A percentile compares a stretch with the other conserved stretches of the same genome.
phyloP scores from a whole-genome alignment of 2,888 invertebrate species.

The Dynastes tityus region DNA sequence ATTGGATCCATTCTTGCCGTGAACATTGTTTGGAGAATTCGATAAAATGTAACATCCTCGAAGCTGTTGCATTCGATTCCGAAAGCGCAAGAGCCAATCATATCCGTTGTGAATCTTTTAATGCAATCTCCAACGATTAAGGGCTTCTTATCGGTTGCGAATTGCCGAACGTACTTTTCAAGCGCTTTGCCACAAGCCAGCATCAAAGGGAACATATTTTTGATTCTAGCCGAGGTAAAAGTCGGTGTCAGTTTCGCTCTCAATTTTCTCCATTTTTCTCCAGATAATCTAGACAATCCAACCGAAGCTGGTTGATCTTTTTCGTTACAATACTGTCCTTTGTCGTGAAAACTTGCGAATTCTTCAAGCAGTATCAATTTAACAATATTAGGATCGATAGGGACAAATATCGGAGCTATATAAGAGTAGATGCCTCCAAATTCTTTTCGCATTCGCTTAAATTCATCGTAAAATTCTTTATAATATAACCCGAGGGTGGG shows the following conservation, averaged over 20 bases:
- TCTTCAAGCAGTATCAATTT: conserved; percentile 38
- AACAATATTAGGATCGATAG: conserved; percentile 17
- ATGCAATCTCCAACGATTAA: conserved; percentile 27
- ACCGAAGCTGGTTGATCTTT: conserved; percentile 41
- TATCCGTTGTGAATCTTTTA: conserved; percentile 30
- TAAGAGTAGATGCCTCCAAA: conserved; percentile 44
- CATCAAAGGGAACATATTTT: conserved; percentile 40
- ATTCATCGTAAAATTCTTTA: conserved; percentile 38
- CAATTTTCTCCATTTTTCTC: conserved; percentile 36
- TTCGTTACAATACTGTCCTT: conserved; percentile 41
- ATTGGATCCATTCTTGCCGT: not conserved
- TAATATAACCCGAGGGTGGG: not conserved
- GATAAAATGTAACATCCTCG: conserved; percentile 53
- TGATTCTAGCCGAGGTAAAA: conserved; percentile 44
- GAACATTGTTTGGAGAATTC: not conserved
- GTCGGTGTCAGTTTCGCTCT: conserved; percentile 39
- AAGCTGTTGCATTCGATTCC: conserved; percentile 36
- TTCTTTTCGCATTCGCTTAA: conserved; percentile 25
- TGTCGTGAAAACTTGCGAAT: conserved; percentile 36
- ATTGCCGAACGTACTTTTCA: not conserved
- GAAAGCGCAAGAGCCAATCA: conserved; percentile 43
- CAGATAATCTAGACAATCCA: conserved; percentile 37
- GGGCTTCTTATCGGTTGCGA: conserved; percentile 23
- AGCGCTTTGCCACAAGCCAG: conserved; percentile 26
- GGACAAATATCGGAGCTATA: conserved; percentile 46